Conservation (phyloP, 1,140 invertebrate genomes). For the Schlechtendalia chinensis region DNA sequence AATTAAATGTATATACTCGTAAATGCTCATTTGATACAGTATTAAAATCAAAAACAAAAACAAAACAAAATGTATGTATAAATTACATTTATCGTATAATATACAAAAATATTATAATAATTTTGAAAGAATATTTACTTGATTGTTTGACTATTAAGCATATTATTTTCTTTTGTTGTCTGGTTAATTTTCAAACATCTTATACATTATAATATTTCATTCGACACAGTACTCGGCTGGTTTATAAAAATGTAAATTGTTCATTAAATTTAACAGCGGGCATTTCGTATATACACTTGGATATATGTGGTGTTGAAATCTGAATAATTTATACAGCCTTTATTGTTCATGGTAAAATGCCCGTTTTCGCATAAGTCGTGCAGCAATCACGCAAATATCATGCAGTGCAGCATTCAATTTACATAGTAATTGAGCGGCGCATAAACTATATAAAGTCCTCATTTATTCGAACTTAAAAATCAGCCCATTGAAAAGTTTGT, state of each 20-base stretch:
- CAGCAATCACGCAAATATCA: conserved; percentile 34
- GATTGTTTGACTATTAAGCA: conserved; percentile 20
- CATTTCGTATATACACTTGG: conserved; percentile 38
- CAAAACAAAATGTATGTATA: too few relatives aligned
- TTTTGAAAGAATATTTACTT: conserved; percentile 10
- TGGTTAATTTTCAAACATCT: conserved; percentile 24
- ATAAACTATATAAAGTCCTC: conserved; percentile 33
- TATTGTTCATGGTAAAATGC: conserved; percentile 41
- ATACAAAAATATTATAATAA: not conserved
- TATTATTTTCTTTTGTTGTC: not conserved
- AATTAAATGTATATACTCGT: too few relatives aligned
- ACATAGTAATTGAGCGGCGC: conserved; percentile 33
- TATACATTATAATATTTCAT: not conserved
- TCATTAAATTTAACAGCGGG: conserved; percentile 47
- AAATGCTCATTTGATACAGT: too few relatives aligned
- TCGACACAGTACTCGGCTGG: not conserved
- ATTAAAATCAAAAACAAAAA: too few relatives aligned
- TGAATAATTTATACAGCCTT: conserved; percentile 43
- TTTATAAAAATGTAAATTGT: conserved; percentile 49
- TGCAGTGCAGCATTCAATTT: conserved; percentile 43
- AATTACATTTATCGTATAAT: not conserved
- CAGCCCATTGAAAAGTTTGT: conserved; percentile 30
- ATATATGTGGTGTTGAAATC: conserved; percentile 20
- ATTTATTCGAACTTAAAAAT: conserved; percentile 23
- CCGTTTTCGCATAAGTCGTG: conserved; percentile 39